Conservation (phyloP, 2,797 vertebrate genomes). For the Urocyon cinereoargenteus region DNA sequence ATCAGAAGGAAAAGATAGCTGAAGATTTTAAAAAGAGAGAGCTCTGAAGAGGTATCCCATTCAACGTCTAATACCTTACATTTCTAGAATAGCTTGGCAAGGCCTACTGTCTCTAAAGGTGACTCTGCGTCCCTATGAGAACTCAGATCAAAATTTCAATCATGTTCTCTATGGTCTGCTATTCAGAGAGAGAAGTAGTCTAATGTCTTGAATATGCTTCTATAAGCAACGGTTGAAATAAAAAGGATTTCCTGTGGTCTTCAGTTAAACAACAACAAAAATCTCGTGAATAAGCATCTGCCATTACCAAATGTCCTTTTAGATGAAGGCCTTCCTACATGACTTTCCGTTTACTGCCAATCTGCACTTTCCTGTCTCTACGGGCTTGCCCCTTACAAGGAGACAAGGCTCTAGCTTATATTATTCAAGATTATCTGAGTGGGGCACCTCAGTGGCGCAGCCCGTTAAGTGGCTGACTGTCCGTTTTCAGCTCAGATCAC, state of each 20-base stretch:
- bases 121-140: not conserved
- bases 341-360: not conserved
- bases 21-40: not conserved
- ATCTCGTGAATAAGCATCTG: not conserved
- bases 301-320: not conserved
- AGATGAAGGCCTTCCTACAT: not conserved
- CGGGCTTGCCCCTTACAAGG: not conserved
- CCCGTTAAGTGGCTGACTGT: not conserved
- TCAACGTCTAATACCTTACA: not conserved
- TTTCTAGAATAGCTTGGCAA: not conserved
- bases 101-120: not conserved
- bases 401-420: not conserved
- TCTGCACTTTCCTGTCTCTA: not conserved
- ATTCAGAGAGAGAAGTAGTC: not conserved
- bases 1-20: not conserved
- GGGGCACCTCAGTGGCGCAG: not conserved
- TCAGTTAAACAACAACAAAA: conserved; percentile 4
- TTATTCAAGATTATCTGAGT: conserved; percentile 28
- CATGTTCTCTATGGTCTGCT: not conserved
- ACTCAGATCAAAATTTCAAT: conserved; percentile 4
- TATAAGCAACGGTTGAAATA: not conserved
- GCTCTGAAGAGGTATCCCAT: not conserved
- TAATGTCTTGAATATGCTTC: not conserved
- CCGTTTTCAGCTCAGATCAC: not conserved
- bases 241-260: not conserved